Evolutionary conservation across 2,888 invertebrate genomes (phyloP), one percentile per base, ranked within the genome.

Genomic region (Pandemis heparana): DNA sequence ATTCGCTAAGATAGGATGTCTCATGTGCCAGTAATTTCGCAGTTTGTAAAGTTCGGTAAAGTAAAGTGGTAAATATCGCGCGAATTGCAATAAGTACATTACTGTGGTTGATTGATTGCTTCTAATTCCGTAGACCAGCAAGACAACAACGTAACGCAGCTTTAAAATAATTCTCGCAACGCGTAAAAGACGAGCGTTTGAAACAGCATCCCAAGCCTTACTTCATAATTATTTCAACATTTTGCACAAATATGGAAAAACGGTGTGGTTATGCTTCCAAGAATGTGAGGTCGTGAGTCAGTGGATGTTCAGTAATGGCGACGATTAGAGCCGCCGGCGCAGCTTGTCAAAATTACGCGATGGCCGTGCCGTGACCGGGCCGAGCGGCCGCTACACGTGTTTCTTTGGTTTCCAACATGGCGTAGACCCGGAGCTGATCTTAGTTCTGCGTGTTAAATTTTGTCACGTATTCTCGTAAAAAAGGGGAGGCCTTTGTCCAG

Each of bases 301-400:
- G 43, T 65, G 53, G 71, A 65, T 71, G 69, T 62, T 48, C 59
- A 39, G 71, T 66, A 66, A 66, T 61, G 51, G 16, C 41, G 51
- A 51, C 51, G 61, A 71, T 66, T 61, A 71, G 66, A 56, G 67
- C 66, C 67, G 66, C 66, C 38, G 62, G 67, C 67, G 61, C 67
- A 56, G 56, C 43, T 63, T 62, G 43, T 72, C 67, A 41, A 56
- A 67, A 67, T 68, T 56, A 68, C 72, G 62, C 62, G 53, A 67
- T 56, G 46, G 56, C 43, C 67, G 66, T 38, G 66, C 61, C 62
- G 66, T 71, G 71, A 67, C 72, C 56, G 67, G 62, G 53, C 14
- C 66, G 56, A 41, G 53, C 41, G 65, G 65, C 38, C 65, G 41
- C 43, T 61, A 43, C 32, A 64, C 43, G 14, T 67, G 62, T 67